Base-by-base conservation (phyloP, 2,888 invertebrate species). In the Parnassius mnemosyne region DNA sequence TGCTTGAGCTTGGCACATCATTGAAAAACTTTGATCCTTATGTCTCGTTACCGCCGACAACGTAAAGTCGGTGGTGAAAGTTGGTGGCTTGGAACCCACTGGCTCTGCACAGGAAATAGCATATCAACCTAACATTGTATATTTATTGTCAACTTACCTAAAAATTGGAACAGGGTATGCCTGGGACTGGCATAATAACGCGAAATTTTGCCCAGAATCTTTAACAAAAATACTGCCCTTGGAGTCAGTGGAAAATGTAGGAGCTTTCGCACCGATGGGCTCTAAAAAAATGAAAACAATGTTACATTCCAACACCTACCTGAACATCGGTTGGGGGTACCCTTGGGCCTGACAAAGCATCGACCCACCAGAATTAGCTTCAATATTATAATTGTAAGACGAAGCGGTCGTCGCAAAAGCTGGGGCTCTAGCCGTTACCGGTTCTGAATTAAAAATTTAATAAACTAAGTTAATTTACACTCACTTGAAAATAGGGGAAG, bases 1-100 rank as follows among this genome's bases (percentile, higher is more conserved):
- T 72, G 93, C 94, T 85, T 95, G 95, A 56, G 95, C 94, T 82
- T 94, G 94, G 81, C 95, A 95, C 73, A 94, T 92, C 78, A 95
- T 84, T 71, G 92, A 93, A 78, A 94, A 93, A 78, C 88, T 92
- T 78, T 93, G 92, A 69, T 89, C 87, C 72, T 82, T 85, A 73
- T 87, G 80, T 79, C 93, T 92, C 70, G 92, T 93, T 76, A 93
- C 93, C 73, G 93, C 93, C 66, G 92, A 92, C 71, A 92, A 86
- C 71, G 93, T 93, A 77, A 93, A 90, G 77, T 93, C 93, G 69
- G 89, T 92, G 52, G 93, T 92, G 78, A 94, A 93, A 62, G 90
- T 92, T 67, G 94, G 94, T 69, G 92, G 90, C 84, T 93, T 93
- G 69, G 92, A 92, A 79, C 93, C 93, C 72, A 93, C 92, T 57